Conservation (phyloP, 2,888 invertebrate species). For the Plemyria rubiginata region DNA sequence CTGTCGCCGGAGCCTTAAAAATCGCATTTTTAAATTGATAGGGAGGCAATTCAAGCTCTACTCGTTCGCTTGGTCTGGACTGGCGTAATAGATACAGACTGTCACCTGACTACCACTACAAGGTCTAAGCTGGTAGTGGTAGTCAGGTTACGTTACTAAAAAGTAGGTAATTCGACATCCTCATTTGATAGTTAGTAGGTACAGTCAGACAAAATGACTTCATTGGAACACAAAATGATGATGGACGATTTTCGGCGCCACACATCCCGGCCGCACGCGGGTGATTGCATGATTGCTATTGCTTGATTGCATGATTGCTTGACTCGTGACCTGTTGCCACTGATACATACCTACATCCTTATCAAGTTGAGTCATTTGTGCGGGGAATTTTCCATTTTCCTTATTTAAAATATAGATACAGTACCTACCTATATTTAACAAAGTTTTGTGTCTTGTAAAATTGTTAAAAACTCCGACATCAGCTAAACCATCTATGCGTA, state of each 20-base stretch:
- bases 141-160: too few relatives aligned
- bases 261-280: conserved; percentile 22
- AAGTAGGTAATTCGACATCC: too few relatives aligned
- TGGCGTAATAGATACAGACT: too few relatives aligned
- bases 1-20: too few relatives aligned
- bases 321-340: conserved; percentile 41
- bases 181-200: not conserved
- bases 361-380: conserved; percentile 47
- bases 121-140: too few relatives aligned
- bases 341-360: conserved; percentile 55
- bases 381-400: conserved; percentile 30
- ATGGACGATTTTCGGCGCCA: conserved; percentile 29
- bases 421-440: not conserved
- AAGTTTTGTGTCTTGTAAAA: not conserved
- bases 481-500: too few relatives aligned
- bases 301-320: conserved; percentile 56
- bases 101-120: too few relatives aligned
- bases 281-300: conserved; percentile 46
- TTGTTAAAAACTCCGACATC: too few relatives aligned
- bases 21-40: too few relatives aligned
- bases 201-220: conserved; percentile 12
- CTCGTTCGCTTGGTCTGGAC: too few relatives aligned
- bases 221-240: conserved; percentile 15
- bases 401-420: not conserved
- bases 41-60: too few relatives aligned